Evolutionary conservation across 1,140 invertebrate genomes (phyloP).

Genomic region (Formica selysi): DNA sequence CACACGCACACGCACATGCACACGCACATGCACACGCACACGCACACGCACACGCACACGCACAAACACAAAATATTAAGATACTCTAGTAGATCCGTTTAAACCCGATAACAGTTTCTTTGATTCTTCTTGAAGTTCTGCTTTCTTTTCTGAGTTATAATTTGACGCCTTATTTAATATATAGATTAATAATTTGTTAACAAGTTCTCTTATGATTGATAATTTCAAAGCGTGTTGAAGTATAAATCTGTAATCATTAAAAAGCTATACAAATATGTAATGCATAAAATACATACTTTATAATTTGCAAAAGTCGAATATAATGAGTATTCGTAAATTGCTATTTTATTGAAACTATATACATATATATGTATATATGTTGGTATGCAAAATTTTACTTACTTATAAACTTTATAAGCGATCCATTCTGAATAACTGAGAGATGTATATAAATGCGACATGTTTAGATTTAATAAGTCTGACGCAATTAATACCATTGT

Average conservation of each 20-base stretch:
- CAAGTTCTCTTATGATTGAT: background rate
- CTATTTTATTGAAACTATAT: too few relatives aligned
- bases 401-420: conserved; percentile 17
- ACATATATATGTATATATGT: too few relatives aligned
- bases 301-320: background rate
- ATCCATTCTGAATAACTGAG: conserved; percentile 75
- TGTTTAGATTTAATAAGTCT: conserved; percentile 17
- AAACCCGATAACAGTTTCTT: too few relatives aligned
- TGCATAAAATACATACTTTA: background rate
- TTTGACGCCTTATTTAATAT: background rate
- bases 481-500: background rate
- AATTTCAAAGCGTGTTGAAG: background rate
- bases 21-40: too few relatives aligned
- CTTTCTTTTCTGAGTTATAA: background rate
- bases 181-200: background rate
- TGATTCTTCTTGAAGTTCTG: background rate
- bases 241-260: conserved; percentile 18
- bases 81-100: too few relatives aligned
- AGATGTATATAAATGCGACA: conserved; percentile 77
- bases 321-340: background rate
- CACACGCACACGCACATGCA: too few relatives aligned
- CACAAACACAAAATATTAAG: too few relatives aligned
- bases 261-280: background rate
- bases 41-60: too few relatives aligned
- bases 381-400: background rate